These are phyloP conservation scores for Tetrao urogallus DNA, from an alignment of 2,113 vertebrate genomes.

Conservation along the genomic window DNA sequence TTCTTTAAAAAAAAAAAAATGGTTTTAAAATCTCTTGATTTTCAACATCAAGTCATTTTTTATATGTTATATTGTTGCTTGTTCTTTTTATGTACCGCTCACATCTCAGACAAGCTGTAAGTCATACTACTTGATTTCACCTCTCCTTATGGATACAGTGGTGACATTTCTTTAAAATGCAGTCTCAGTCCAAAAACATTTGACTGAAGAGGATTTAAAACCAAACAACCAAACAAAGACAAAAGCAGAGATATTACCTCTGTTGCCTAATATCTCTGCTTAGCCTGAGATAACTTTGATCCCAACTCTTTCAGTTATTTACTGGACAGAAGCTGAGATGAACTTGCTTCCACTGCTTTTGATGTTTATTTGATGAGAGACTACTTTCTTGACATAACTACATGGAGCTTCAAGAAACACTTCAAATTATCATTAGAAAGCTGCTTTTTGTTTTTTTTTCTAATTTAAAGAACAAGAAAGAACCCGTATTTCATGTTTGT, in stretches of 20 bases:
- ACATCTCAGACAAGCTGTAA: neutral
- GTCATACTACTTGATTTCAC: neutral
- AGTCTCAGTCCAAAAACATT: neutral
- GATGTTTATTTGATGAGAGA: neutral
- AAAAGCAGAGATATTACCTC: neutral
- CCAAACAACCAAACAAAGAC: neutral
- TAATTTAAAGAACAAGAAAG: neutral
- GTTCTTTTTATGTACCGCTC: neutral
- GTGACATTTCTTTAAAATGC: neutral
- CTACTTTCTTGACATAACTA: neutral
- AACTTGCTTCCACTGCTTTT: neutral
- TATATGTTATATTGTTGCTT: too few species aligned
- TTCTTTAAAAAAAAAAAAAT: neutral
- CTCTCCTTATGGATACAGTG: neutral
- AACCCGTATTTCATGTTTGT: neutral
- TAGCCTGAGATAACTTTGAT: neutral
- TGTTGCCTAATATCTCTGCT: neutral
- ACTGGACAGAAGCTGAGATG: neutral
- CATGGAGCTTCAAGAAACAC: neutral
- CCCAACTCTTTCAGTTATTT: neutral
- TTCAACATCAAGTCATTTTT: neutral
- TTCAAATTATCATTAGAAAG: constrained; percentile 1
- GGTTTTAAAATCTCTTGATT: neutral
- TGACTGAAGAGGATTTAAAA: neutral
- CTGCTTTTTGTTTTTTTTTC: neutral